Conservation (phyloP, 2,888 invertebrate genomes). For the Tenthredo scrophulariae region DNA sequence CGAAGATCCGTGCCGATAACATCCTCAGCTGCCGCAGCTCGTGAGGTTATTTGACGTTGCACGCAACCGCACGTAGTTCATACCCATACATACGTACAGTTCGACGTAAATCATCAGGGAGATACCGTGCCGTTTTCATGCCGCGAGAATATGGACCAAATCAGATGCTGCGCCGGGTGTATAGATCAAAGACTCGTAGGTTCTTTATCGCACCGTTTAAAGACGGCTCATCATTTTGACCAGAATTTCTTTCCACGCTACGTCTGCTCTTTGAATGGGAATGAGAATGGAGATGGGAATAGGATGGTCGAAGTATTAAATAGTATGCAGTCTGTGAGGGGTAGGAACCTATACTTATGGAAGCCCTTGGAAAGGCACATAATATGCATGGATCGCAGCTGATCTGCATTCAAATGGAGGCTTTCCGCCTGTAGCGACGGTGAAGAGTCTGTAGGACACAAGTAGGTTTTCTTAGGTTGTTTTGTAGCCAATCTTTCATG, state of each 20-base stretch:
- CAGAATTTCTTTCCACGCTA: constrained; percentile 5
- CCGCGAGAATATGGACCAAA: constrained; percentile 20
- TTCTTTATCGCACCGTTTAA: constrained; percentile 3
- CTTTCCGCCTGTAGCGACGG: constrained; percentile 46
- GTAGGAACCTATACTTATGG: constrained; percentile 40
- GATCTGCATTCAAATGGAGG: constrained; percentile 53
- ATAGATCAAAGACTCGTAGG: not conserved
- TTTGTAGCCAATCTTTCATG: constrained; percentile 52
- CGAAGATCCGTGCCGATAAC: constrained; percentile 41
- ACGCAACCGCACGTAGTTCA: constrained; percentile 12
- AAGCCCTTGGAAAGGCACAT: constrained; percentile 29
- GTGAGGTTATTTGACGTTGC: constrained; percentile 46
- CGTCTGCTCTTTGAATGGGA: not conserved
- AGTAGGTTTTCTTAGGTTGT: constrained; percentile 37
- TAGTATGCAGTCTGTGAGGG: constrained; percentile 5
- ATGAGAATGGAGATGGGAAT: not conserved
- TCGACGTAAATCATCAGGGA: not conserved
- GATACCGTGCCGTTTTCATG: not conserved
- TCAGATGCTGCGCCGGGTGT: constrained; percentile 22
- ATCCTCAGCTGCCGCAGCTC: constrained; percentile 24
- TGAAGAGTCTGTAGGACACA: constrained; percentile 37
- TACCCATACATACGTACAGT: not conserved
- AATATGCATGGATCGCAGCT: constrained; percentile 50
- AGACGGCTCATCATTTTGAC: constrained; percentile 24
- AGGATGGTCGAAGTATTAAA: constrained; percentile 13